Conservation (phyloP, 2,888 invertebrate species). For the Timandra comae region DNA sequence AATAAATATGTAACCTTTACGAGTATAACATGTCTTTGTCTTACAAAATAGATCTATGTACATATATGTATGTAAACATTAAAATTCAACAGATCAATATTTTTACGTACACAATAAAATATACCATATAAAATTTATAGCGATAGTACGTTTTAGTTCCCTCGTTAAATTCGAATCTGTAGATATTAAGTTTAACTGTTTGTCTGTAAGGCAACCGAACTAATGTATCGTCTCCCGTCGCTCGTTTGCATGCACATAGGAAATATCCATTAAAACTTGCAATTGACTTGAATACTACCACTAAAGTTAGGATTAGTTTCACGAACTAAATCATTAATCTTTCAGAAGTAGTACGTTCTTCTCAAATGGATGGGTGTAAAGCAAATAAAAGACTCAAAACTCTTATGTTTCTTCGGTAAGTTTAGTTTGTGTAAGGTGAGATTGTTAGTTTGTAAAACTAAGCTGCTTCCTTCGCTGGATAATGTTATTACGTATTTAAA, state of each 20-base stretch:
- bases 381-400: conserved; percentile 1
- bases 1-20: too few species aligned
- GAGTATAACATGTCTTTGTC: too few species aligned
- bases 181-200: conserved; percentile 3
- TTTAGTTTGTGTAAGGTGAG: conserved; percentile 3
- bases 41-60: too few species aligned
- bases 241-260: conserved; percentile 42
- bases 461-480: too few species aligned
- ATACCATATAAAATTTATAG: conserved; percentile 10
- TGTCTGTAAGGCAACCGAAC: conserved; percentile 4
- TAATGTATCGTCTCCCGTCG: conserved; percentile 22
- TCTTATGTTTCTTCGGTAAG: conserved; percentile 1
- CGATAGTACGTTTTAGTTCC: conserved; percentile 6
- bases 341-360: conserved; percentile 30
- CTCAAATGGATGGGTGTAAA: conserved; percentile 8
- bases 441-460: too few species aligned
- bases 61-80: too few species aligned
- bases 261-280: conserved; percentile 60
- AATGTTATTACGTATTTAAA: too few species aligned
- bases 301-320: conserved; percentile 54
- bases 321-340: conserved; percentile 61
- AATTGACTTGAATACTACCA: conserved; percentile 44
- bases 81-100: conserved; percentile 10
- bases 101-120: conserved; percentile 6
- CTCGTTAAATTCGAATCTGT: conserved; percentile 8